Conservation (phyloP, 2,888 invertebrate species). For the Corbicula japonica region DNA sequence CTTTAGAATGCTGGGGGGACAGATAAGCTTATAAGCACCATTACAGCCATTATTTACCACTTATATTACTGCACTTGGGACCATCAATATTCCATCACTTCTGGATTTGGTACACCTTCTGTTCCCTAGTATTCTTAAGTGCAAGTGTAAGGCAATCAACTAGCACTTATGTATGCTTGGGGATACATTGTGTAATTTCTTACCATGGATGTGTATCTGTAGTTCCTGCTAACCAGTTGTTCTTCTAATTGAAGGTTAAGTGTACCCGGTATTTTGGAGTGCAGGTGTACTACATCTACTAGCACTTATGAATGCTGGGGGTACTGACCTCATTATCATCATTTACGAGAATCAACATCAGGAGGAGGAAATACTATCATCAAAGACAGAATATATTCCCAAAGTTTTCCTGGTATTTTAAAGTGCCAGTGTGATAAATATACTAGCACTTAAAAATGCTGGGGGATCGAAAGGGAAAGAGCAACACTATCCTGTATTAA, state of each 20-base stretch:
- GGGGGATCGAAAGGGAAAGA: constrained; percentile 43
- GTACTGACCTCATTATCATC: not conserved
- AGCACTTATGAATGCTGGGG: constrained; percentile 47
- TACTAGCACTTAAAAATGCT: constrained; percentile 74
- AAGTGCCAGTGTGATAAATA: constrained; percentile 48
- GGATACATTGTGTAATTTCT: too few species aligned
- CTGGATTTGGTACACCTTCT: too few species aligned
- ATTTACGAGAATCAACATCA: not conserved
- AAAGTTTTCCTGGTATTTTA: constrained; percentile 51
- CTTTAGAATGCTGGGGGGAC: constrained; percentile 52
- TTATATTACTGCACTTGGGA: too few species aligned
- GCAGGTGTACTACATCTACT: constrained; percentile 36
- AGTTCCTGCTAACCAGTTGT: too few species aligned
- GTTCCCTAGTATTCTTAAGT: constrained; percentile 30
- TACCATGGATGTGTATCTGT: too few species aligned
- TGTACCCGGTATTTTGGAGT: constrained; percentile 34
- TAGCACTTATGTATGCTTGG: constrained; percentile 57
- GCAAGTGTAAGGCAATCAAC: constrained; percentile 19
- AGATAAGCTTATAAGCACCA: too few species aligned
- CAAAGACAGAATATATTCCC: constrained; percentile 1
- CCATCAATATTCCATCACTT: too few species aligned
- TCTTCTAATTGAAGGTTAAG: too few species aligned
- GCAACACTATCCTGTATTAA: too few species aligned
- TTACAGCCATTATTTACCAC: too few species aligned
- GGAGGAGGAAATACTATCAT: not conserved